Conservation (phyloP, 2,797 vertebrate species). For the Acanthurus leucopareius region DNA sequence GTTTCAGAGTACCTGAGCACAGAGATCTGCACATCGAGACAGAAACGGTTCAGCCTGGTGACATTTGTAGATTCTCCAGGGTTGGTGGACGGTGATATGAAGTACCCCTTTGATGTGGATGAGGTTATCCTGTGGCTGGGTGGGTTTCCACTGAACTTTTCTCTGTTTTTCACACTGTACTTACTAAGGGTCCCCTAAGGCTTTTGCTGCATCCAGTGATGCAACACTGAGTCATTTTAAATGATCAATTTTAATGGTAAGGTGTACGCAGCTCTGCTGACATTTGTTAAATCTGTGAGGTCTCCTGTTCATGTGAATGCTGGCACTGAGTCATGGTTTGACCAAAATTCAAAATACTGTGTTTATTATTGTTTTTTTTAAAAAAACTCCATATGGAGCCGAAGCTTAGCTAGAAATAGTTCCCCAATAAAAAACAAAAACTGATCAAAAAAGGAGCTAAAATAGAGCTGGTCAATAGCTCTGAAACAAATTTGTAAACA, state of each 20-base stretch:
- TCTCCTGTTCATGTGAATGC: neutral
- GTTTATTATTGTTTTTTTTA: neutral
- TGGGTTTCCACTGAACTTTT: slow-evolving; percentile 60
- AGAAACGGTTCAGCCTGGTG: slow-evolving; percentile 90
- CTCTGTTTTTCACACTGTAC: neutral
- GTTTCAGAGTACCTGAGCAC: slow-evolving; percentile 90
- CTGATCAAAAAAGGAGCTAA: no score
- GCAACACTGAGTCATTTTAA: slow-evolving; percentile 4
- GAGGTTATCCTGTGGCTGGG: slow-evolving; percentile 89
- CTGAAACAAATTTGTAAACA: neutral
- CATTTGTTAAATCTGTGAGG: neutral
- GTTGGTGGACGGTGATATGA: slow-evolving; percentile 92
- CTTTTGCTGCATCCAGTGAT: slow-evolving; percentile 5
- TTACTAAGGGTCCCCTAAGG: neutral
- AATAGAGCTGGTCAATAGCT: neutral
- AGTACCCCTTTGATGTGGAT: slow-evolving; percentile 92
- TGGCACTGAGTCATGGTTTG: neutral
- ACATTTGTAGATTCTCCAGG: slow-evolving; percentile 91
- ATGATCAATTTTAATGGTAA: neutral
- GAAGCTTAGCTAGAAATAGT: neutral
- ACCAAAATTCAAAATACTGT: neutral
- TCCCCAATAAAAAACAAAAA: neutral
- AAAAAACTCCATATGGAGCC: neutral
- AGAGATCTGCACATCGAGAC: slow-evolving; percentile 90
- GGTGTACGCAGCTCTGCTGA: neutral